Evolutionary conservation across 2,888 invertebrate species (phyloP), one percentile per base, ranked within the genome.

Genomic region (Neoascia interrupta): DNA sequence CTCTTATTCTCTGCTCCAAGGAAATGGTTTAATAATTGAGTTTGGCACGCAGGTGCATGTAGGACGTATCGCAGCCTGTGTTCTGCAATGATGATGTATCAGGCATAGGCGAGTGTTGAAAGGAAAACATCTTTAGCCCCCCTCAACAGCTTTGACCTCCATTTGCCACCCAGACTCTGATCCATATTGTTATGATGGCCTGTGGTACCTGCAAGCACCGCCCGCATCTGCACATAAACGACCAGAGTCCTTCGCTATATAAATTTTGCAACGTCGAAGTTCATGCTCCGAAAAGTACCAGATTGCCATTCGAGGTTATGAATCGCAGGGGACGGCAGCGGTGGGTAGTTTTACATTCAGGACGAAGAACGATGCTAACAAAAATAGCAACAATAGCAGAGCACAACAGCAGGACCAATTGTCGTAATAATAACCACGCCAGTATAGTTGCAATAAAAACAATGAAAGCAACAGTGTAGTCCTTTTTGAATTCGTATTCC

Each of bases 11-110:
- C 39, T 56, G 66, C 43, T 43, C 31, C 36, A 60, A 73, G 79
- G 68, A 79, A 79, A 79, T 73, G 21, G 66, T 68, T 73, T 49
- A 61, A 68, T 79, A 79, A 79, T 79, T 79, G 66, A 79, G 61
- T 79, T 79, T 73, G 54, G 47, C 66, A 79, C 66, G 73, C 73
- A 61, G 56, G 49, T 49, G 41, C 64, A 53, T 60, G 16, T 39
- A 53, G 45, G 23, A 47, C 16, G 37, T 21, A 36, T 18, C n/a
- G n/a, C n/a, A n/a, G 49, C 23, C 31, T 51, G 18, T 49, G 31
- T 26, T 26, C 28, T 16, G 51, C 11, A 39, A 26, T 43, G 18
- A 54, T 43, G 61, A 69, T 63, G 69, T 23, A 69, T 69, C 13
- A 47, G 18, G 11, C 23, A 39, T 5, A 13, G 10, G 45, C 19